Percentiles rank a stretch among this genome's conserved stretches.
Evolutionary conservation across 2,888 invertebrate genomes (phyloP).

Genomic region (Monochamus alternatus): DNA sequence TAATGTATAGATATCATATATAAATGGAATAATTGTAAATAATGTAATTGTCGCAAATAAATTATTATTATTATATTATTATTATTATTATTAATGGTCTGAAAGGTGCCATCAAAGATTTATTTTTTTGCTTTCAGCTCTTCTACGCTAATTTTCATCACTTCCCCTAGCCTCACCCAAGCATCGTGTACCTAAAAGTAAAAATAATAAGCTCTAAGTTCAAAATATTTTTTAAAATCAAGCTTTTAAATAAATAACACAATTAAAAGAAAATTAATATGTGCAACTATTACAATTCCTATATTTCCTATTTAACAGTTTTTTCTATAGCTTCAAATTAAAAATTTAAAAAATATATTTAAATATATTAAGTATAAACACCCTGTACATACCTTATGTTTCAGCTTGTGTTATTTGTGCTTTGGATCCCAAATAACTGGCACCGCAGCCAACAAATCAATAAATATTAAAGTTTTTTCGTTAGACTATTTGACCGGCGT

Average conservation of each 20-base stretch:
- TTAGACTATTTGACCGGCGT: conserved; percentile 9
- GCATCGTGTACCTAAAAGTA: conserved; percentile 20
- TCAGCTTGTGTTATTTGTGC: conserved; percentile 8
- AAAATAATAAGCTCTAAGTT: no score
- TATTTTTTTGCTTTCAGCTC: no score
- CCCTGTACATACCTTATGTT: conserved; percentile 17
- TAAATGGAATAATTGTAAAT: no score
- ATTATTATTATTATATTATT: no score
- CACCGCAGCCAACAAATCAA: conserved; percentile 19
- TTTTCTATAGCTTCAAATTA: background rate
- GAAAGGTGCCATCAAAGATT: no score
- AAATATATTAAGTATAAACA: conserved; percentile 6
- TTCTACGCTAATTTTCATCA: background rate
- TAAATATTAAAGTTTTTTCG: conserved; percentile 14
- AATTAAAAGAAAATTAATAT: no score
- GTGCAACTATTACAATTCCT: background rate
- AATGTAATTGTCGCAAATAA: no score
- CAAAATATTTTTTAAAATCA: no score
- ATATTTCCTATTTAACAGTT: no score
- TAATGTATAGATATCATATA: no score
- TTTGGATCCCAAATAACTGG: background rate
- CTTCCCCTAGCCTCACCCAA: conserved; percentile 17
- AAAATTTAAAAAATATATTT: conserved; percentile 9
- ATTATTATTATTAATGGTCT: no score
- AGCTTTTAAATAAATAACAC: no score